Percentiles rank a stretch among this genome's conserved stretches.
These are phyloP conservation scores for Semnopithecus entellus DNA, from an alignment of 2,113 vertebrate genomes.

Conservation along the genomic window DNA sequence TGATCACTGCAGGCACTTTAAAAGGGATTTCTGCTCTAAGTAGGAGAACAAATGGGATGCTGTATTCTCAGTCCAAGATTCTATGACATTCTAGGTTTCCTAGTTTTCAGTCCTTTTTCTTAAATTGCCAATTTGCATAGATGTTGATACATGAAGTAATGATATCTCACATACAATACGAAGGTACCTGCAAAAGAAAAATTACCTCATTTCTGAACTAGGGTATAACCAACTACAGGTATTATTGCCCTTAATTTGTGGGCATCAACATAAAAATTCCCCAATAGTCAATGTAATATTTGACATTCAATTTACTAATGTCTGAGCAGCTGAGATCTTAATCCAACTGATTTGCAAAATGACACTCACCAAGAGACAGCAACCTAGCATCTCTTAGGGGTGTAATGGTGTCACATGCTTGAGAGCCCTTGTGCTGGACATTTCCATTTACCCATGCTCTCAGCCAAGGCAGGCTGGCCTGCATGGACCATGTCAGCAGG, in stretches of 20 bases:
- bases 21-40: background rate
- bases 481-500: background rate
- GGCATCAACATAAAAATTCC: background rate
- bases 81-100: background rate
- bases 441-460: background rate
- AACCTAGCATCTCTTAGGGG: background rate
- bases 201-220: background rate
- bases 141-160: background rate
- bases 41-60: background rate
- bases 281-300: background rate
- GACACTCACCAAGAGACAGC: background rate
- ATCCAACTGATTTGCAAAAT: slow-evolving; percentile 42
- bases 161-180: background rate
- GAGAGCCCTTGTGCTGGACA: background rate
- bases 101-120: background rate
- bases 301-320: slow-evolving; percentile 25
- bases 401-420: background rate
- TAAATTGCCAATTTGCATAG: background rate
- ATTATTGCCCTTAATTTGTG: background rate
- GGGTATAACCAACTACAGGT: background rate
- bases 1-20: background rate
- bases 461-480: background rate
- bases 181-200: background rate
- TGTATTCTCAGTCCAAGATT: background rate
- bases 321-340: background rate